Base-by-base conservation (phyloP, 2,797 vertebrate genomes). In the Trachurus trachurus region DNA sequence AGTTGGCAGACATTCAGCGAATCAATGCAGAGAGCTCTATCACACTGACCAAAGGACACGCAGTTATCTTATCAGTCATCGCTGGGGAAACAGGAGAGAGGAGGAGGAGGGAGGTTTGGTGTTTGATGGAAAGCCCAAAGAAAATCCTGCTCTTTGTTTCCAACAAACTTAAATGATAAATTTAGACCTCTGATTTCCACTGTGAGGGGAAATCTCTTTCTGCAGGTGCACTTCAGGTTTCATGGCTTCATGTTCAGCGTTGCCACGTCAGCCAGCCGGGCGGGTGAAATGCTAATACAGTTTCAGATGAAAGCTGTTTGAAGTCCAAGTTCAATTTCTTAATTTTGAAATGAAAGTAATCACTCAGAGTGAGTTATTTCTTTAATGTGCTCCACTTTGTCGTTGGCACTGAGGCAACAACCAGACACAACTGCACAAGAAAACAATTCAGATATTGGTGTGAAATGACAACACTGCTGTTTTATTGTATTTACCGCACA, bases 361-460 rank as follows among this genome's bases (percentile, higher is more conserved):
- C n/a, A n/a, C 69, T 72, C 39, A 13, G n/a, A n/a, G 8, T 6
- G n/a, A 44, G 22, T 6, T 17, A 40, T 4, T 60, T 22, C 60
- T 54, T 6, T 17, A 5, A 21, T 19, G 42, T 54, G 31, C 61
- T 53, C 34, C 72, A 56, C 57, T 69, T 68, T 53, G 50, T 66
- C 50, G 22, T 19, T 49, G 8, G 31, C 57, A 47, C 37, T 26
- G 34, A 62, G 9, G 26, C 10, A 66, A 49, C 66, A 66, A 42
- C 56, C 62, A 45, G 67, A 31, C 44, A 31, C 61, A 31, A 49
- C 17, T 63, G 26, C 26, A 63, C 15, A 50, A 19, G 60, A n/a
- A 26, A 54, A 42, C 13, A 9, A 40, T 42, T 15, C 34, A n/a
- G n/a, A 21, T 54, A 56, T 26, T 19, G 31, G 50, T 11, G 5